Percentiles rank a stretch among this genome's conserved stretches.
Evolutionary conservation across 2,888 invertebrate genomes (phyloP).

Genomic region (Drosophila leonis): DNA sequence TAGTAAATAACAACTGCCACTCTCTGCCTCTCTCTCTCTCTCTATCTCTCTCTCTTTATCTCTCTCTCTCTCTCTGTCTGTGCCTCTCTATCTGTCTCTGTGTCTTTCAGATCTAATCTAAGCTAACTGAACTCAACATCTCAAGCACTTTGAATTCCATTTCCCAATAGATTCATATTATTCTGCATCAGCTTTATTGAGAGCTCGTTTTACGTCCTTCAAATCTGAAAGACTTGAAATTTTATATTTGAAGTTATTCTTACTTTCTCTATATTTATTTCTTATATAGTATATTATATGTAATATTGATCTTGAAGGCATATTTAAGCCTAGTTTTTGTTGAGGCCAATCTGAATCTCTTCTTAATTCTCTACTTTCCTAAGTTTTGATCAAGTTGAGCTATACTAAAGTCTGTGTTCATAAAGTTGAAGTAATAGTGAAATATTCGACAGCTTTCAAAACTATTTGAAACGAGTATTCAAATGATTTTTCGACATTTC

Average conservation of each 20-base stretch:
- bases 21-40: neutral
- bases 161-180: constrained; percentile 6
- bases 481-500: no score
- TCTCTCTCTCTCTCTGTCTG: neutral
- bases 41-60: neutral
- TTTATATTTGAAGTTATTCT: neutral
- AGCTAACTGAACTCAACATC: constrained; percentile 6
- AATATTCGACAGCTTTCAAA: no score
- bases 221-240: neutral
- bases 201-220: neutral
- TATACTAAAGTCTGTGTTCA: no score
- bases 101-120: neutral
- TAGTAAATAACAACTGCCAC: constrained; percentile 6
- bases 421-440: no score
- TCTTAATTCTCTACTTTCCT: no score
- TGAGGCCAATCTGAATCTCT: no score
- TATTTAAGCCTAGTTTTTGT: neutral
- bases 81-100: neutral
- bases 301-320: neutral
- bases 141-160: constrained; percentile 1
- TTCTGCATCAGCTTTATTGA: constrained; percentile 1
- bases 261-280: neutral
- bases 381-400: no score
- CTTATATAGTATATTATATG: neutral
- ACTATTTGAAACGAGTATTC: no score